Percentiles rank a stretch among this genome's conserved stretches.
phyloP scores from a whole-genome alignment of 2,797 vertebrate genomes.

The Melanotaenia boesemani region DNA sequence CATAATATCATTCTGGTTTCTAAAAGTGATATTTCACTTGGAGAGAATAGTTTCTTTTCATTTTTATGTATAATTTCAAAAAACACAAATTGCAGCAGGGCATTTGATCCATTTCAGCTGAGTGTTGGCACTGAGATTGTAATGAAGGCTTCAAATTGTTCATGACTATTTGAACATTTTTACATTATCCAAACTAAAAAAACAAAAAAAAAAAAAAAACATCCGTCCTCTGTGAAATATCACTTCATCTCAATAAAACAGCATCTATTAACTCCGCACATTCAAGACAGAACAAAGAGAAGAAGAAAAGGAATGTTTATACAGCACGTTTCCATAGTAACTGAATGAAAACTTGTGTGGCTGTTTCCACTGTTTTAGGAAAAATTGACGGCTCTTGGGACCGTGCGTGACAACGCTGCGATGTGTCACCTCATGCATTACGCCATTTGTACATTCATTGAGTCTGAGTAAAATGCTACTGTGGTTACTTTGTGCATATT shows the following conservation, averaged over 20 bases:
- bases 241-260: constrained; percentile 12
- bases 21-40: constrained; percentile 32
- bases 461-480: constrained; percentile 68
- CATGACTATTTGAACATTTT: not conserved
- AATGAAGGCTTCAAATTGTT: not conserved
- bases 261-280: constrained; percentile 7
- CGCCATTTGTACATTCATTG: constrained; percentile 64
- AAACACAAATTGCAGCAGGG: not conserved
- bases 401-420: constrained; percentile 15
- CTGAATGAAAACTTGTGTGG: constrained; percentile 11
- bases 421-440: constrained; percentile 9
- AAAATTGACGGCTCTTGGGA: constrained; percentile 8
- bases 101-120: not conserved
- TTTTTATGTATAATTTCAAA: not conserved
- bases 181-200: too few relatives aligned
- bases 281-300: constrained; percentile 14
- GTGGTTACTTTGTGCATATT: constrained; percentile 39
- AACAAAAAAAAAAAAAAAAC: not conserved
- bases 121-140: not conserved
- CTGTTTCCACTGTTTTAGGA: not conserved
- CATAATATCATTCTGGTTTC: constrained; percentile 20
- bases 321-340: constrained; percentile 4
- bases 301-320: constrained; percentile 19
- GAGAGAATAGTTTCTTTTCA: not conserved
- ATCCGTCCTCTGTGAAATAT: constrained; percentile 32